phyloP scores from a whole-genome alignment of 2,888 invertebrate species.

The Gisinianus flammeolus region DNA sequence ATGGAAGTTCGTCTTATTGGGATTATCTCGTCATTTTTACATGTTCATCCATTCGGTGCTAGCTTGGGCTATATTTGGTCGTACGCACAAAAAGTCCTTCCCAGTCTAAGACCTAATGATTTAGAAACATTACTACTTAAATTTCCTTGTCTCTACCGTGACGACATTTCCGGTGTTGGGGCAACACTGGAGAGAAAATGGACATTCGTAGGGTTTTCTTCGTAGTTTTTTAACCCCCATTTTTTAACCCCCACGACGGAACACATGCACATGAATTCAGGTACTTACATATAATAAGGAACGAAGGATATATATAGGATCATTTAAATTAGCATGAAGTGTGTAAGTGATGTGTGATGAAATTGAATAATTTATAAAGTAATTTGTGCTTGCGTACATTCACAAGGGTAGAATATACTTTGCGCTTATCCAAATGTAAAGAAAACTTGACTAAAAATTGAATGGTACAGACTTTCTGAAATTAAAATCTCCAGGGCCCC shows the following conservation, averaged over 20 bases:
- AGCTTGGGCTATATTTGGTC: conserved; percentile 89
- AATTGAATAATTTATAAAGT: background rate
- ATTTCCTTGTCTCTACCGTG: conserved; percentile 80
- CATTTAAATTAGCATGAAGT: no score
- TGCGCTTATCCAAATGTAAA: no score
- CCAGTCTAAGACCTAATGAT: conserved; percentile 73
- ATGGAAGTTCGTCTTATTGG: conserved; percentile 80
- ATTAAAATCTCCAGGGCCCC: no score
- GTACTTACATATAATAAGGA: no score
- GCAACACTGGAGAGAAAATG: conserved; percentile 85
- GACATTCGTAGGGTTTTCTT: conserved; percentile 77
- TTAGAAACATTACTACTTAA: conserved; percentile 78
- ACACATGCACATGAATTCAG: no score
- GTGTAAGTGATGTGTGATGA: no score
- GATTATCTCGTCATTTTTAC: conserved; percentile 86
- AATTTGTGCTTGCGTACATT: background rate
- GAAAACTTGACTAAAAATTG: no score
- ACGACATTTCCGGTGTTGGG: conserved; percentile 79
- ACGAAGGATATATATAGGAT: no score
- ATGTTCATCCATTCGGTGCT: conserved; percentile 93
- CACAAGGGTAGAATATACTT: no score
- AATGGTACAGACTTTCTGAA: no score
- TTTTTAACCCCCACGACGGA: no score
- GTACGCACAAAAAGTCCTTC: conserved; percentile 82
- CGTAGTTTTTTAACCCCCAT: background rate